Percentiles rank a stretch among this genome's conserved stretches.
These are phyloP conservation scores for Myotis vivesi DNA, from an alignment of 2,797 vertebrate species.

Conservation along the genomic window DNA sequence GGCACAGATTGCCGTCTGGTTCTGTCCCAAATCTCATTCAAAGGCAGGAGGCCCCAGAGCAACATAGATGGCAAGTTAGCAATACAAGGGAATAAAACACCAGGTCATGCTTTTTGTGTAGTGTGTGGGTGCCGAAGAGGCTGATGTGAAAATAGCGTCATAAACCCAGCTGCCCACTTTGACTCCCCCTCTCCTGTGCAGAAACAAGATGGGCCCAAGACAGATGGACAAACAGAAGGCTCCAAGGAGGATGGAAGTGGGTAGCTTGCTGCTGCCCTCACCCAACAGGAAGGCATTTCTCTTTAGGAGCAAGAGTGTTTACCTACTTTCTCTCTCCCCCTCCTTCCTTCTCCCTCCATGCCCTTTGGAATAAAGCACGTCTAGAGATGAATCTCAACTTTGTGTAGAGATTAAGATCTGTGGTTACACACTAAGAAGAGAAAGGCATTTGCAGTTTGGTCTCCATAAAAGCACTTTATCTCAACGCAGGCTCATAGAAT, in stretches of 20 bases:
- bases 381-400: neutral
- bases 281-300: neutral
- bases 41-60: neutral
- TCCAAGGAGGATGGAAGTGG: neutral
- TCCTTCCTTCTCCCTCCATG: neutral
- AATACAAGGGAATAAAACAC: neutral
- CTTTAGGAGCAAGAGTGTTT: neutral
- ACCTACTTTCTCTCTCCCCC: neutral
- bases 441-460: neutral
- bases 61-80: neutral
- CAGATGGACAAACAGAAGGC: neutral
- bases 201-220: neutral
- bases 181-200: neutral
- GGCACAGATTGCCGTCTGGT: neutral
- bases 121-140: neutral
- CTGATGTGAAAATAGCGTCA: neutral
- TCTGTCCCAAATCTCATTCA: neutral
- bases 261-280: neutral
- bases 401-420: neutral
- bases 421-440: neutral
- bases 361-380: neutral
- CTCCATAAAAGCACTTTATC: neutral
- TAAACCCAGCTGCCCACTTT: neutral
- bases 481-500: neutral
- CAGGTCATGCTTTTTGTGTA: neutral